Base-by-base conservation (phyloP, 2,888 invertebrate genomes). In the Ganaspis brasiliensis region DNA sequence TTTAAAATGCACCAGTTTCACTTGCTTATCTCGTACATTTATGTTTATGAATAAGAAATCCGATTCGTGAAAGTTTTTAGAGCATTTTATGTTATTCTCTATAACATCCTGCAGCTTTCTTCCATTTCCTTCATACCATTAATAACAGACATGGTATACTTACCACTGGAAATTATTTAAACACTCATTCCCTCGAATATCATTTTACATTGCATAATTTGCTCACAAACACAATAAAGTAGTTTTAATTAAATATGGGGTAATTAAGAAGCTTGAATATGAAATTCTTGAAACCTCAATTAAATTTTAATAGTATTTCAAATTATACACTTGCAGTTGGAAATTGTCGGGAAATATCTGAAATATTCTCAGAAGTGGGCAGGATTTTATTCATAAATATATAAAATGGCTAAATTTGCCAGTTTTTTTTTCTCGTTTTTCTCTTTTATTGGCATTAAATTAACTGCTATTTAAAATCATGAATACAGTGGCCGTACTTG, bases 41-140 rank as follows among this genome's bases (percentile, higher is more conserved):
- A 45, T 67, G 67, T 26, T 45, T 67, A 67, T 67, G 45, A 67
- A 67, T 67, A 67, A 67, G 45, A 67, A 67, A 45, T 67, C 8
- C n/a, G 67, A 67, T 67, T n/a, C 45, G 67, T 67, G 9, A 45
- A 67, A 67, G 26, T 67, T 67, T 67, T 45, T 21, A 67, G 67
- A 67, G 67, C 45, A n/a, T 67, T 67, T n/a, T 21, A 67, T 21
- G 40, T 67, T 67, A 40, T 67, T 45, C 67, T 45, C 67, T 67
- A 45, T 45, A 67, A 26, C 67, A 45, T 67, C 67, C 45, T 40
- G 40, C 8, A 63, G 40, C 63, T 67, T 37, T 67, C 35, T 59
- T 59, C 59, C 59, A 59, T 59, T 59, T 67, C 45, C 67, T 67
- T 67, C 45, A 24, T 45, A 45, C 45, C 45, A 67, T 67, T 67